phyloP scores from a whole-genome alignment of 2,888 invertebrate genomes.

The Eristalis pertinax region DNA sequence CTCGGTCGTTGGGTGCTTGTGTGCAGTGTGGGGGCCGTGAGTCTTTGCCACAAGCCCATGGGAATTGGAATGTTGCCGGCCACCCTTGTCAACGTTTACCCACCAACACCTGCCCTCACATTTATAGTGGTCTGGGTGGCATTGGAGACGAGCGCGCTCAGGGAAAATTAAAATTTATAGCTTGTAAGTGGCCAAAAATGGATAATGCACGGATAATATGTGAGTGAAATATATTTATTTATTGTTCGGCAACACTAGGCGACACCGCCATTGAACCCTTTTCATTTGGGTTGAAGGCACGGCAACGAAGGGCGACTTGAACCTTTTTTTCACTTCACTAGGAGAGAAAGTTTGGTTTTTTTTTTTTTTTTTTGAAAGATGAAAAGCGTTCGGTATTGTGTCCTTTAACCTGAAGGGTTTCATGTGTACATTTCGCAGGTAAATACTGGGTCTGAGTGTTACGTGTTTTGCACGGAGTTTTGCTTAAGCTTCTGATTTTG shows the following conservation, averaged over 20 bases:
- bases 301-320: slow-evolving; percentile 8
- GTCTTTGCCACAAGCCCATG: slow-evolving; percentile 14
- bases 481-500: neutral
- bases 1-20: slow-evolving; percentile 17
- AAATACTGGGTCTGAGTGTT: neutral
- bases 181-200: slow-evolving; percentile 68
- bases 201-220: slow-evolving; percentile 66
- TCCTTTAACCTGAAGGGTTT: slow-evolving; percentile 33
- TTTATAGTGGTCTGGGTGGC: neutral
- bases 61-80: neutral
- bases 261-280: slow-evolving; percentile 31
- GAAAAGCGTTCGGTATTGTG: slow-evolving; percentile 56
- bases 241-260: slow-evolving; percentile 35
- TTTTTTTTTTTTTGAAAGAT: slow-evolving; percentile 5
- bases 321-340: slow-evolving; percentile 6
- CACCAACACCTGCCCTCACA: slow-evolving; percentile 49
- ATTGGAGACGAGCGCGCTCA: slow-evolving; percentile 18
- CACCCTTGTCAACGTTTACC: slow-evolving; percentile 50
- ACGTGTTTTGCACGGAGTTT: slow-evolving; percentile 18
- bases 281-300: slow-evolving; percentile 23
- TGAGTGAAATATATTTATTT: slow-evolving; percentile 62
- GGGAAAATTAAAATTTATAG: slow-evolving; percentile 66
- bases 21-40: slow-evolving; percentile 18
- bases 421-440: slow-evolving; percentile 2
- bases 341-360: neutral